Evolutionary conservation across 2,113 vertebrate genomes (phyloP).

Genomic region (Camelus bactrianus): DNA sequence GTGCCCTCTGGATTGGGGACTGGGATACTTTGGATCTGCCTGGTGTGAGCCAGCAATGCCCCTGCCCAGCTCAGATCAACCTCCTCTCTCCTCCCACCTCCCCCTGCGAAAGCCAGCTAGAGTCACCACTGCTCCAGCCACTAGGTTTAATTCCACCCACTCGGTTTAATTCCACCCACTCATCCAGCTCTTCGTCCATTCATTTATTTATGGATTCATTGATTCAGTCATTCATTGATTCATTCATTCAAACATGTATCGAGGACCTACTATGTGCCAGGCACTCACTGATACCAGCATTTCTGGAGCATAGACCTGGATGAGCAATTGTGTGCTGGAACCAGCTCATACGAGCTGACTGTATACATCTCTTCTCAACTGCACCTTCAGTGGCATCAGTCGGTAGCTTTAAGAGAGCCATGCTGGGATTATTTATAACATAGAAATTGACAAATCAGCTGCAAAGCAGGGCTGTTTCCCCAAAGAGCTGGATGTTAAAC

Average conservation of each 20-base stretch:
- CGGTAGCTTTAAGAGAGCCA: neutral
- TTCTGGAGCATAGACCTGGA: neutral
- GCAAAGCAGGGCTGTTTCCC: neutral
- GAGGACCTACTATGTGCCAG: neutral
- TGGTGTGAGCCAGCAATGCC: no score
- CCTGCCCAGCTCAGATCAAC: neutral
- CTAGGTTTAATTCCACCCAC: neutral
- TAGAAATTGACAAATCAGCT: neutral
- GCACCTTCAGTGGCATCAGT: rapidly evolving
- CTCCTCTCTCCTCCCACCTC: neutral
- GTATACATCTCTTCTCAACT: neutral
- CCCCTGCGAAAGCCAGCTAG: neutral
- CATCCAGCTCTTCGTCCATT: neutral
- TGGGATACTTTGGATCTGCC: neutral
- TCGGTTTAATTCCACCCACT: neutral
- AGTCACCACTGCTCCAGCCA: neutral
- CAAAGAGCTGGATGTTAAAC: neutral
- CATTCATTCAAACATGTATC: neutral
- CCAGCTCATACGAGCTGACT: neutral
- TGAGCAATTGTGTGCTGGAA: neutral
- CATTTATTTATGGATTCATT: neutral
- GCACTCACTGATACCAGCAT: neutral
- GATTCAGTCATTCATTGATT: neutral
- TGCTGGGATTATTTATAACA: neutral
- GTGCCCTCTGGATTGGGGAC: neutral